phyloP scores from a whole-genome alignment of 2,113 vertebrate species.

The Rousettus leschenaultii region DNA sequence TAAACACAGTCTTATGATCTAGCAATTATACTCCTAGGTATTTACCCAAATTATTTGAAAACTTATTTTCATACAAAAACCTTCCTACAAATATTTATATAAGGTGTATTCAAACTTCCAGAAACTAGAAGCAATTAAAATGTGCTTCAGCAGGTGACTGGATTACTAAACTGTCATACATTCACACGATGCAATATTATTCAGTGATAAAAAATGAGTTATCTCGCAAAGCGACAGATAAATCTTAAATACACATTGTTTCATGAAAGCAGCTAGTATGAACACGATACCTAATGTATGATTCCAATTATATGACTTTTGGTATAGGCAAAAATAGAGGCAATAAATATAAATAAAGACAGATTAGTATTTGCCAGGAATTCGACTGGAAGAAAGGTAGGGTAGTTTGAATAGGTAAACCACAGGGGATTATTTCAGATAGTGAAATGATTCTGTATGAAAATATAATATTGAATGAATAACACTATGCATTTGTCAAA shows the following conservation, averaged over 20 bases:
- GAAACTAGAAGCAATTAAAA: neutral
- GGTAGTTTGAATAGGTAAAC: neutral
- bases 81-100: neutral
- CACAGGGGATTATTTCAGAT: neutral
- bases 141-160: neutral
- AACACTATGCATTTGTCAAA: neutral
- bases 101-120: neutral
- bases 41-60: neutral
- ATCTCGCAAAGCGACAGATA: neutral
- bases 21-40: neutral
- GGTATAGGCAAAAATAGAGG: neutral
- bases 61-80: neutral
- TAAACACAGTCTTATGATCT: neutral
- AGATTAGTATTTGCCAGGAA: neutral
- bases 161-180: neutral
- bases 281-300: neutral
- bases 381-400: rapidly evolving
- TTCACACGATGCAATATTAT: neutral
- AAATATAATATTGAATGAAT: neutral
- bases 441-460: neutral
- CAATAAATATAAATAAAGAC: neutral
- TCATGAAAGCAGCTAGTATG: neutral
- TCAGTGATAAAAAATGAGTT: neutral
- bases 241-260: neutral
- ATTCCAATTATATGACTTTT: neutral